Conservation (phyloP, 2,888 invertebrate species). For the Rhimphoctona megacephalus region DNA sequence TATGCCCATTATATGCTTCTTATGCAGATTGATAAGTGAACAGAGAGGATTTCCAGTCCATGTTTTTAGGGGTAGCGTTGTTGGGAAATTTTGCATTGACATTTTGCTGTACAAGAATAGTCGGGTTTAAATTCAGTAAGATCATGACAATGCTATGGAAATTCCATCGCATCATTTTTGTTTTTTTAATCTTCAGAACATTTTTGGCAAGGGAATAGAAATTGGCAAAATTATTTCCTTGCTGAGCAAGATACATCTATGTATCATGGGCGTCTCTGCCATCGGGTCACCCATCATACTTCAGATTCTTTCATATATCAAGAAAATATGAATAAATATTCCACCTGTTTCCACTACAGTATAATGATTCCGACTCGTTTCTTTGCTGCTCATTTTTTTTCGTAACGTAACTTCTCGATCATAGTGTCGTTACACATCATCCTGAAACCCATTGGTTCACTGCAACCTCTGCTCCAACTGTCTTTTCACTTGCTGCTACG, state of each 20-base stretch:
- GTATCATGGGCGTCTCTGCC: not conserved
- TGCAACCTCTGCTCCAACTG: slow-evolving; percentile 47
- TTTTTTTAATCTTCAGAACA: not conserved
- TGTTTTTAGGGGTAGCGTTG: not conserved
- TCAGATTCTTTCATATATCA: not conserved
- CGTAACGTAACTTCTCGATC: slow-evolving; percentile 40
- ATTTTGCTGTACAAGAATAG: not conserved
- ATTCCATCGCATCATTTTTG: not conserved
- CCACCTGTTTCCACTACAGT: not conserved
- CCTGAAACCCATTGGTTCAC: slow-evolving; percentile 7
- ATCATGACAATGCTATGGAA: too few relatives aligned
- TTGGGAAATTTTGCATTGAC: not conserved
- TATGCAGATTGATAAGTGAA: not conserved
- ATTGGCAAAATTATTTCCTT: not conserved
- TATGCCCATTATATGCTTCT: not conserved
- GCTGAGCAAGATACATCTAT: not conserved
- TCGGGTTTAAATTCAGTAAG: too few relatives aligned
- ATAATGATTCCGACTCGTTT: slow-evolving; percentile 41
- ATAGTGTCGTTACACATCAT: slow-evolving; percentile 27
- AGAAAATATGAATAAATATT: slow-evolving; percentile 8
- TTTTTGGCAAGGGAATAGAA: not conserved
- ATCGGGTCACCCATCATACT: not conserved
- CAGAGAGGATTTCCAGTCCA: not conserved
- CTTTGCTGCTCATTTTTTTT: slow-evolving; percentile 23
- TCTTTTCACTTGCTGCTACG: slow-evolving; percentile 9